phyloP scores from a whole-genome alignment of 2,888 invertebrate species.

The Heliconius ismenius region DNA sequence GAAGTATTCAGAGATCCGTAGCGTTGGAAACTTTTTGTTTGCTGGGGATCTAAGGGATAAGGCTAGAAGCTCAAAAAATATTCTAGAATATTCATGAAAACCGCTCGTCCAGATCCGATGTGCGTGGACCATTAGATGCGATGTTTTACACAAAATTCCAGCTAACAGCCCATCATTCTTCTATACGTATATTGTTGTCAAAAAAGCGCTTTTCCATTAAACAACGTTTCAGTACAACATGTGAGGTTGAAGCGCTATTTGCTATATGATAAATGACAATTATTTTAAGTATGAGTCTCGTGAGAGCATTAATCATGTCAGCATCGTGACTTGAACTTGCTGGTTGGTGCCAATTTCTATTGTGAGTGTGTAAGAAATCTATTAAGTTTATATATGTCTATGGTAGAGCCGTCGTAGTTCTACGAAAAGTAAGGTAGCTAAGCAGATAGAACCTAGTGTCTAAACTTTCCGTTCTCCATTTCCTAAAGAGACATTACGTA shows the following conservation, averaged over 20 bases:
- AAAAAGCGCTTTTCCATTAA: constrained; percentile 23
- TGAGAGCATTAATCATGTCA: constrained; percentile 39
- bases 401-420: no score
- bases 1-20: background rate
- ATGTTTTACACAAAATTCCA: constrained; percentile 18
- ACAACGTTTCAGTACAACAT: constrained; percentile 17
- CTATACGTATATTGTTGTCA: constrained; percentile 23
- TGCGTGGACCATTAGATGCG: constrained; percentile 7
- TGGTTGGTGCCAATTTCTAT: constrained; percentile 35
- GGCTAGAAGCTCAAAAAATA: background rate
- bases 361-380: constrained; percentile 5
- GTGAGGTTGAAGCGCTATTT: constrained; percentile 27
- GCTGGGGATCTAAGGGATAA: background rate
- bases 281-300: constrained; percentile 43
- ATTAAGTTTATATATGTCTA: background rate
- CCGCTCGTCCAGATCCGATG: background rate
- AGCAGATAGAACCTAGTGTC: background rate
- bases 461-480: background rate
- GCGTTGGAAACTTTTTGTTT: background rate
- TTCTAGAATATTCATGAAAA: background rate
- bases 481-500: no score
- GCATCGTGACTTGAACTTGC: constrained; percentile 26
- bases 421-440: background rate
- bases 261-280: constrained; percentile 45
- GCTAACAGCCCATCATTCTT: constrained; percentile 19